A percentile compares a stretch with the other conserved stretches of the same genome.
These are phyloP conservation scores for Vidua macroura DNA, from an alignment of 2,113 vertebrate genomes.

Conservation along the genomic window DNA sequence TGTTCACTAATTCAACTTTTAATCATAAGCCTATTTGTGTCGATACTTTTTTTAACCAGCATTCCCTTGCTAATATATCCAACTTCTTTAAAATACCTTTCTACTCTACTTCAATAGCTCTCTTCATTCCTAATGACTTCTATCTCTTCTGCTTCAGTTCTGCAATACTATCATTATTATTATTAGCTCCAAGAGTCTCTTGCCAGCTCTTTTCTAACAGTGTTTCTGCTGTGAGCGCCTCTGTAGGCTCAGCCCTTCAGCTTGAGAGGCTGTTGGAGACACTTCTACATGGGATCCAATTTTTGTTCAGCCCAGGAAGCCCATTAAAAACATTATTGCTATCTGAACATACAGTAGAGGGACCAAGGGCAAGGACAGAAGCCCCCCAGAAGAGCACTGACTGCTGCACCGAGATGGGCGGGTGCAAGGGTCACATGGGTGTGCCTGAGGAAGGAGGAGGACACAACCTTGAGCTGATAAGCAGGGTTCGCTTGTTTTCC, in stretches of 20 bases:
- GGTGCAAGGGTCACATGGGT: background rate
- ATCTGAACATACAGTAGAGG: background rate
- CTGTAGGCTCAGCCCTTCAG: background rate
- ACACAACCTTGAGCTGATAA: accelerated
- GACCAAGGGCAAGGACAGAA: accelerated
- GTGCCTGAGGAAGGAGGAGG: background rate
- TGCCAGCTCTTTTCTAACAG: background rate
- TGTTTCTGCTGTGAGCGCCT: background rate
- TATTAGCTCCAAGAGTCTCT: background rate
- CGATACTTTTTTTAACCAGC: background rate
- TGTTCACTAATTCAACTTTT: conserved; percentile 39
- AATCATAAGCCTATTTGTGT: conserved; percentile 23
- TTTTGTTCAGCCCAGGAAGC: background rate
- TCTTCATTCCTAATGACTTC: conserved; percentile 17
- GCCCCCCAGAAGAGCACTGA: background rate
- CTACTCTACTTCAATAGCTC: conserved; percentile 2
- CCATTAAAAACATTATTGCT: background rate
- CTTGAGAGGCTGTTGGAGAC: background rate
- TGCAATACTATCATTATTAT: background rate
- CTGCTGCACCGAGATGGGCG: accelerated
- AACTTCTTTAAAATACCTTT: conserved; percentile 11
- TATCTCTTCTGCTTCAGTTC: background rate
- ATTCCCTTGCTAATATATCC: background rate
- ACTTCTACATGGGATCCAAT: background rate
- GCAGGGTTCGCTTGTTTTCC: background rate